Evolutionary conservation across 2,797 vertebrate genomes (phyloP).

Genomic region (Chaetodon trifasciatus): DNA sequence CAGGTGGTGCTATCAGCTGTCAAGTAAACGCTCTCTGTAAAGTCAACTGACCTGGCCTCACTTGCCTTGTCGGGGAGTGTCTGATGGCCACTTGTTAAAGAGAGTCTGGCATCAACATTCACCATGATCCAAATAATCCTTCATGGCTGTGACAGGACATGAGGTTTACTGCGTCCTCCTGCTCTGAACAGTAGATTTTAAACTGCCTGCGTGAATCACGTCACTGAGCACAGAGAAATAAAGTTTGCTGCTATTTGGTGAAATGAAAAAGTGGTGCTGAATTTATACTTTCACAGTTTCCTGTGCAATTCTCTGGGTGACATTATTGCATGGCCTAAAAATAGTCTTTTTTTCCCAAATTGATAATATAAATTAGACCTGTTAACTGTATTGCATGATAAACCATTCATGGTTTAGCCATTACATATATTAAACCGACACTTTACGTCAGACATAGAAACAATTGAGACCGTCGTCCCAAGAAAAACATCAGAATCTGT

Average conservation of each 20-base stretch:
- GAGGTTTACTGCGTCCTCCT: neutral
- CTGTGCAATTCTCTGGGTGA: neutral
- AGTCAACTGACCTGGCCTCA: constrained; percentile 27
- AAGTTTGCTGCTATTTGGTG: neutral
- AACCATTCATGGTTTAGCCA: neutral
- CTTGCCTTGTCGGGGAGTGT: constrained; percentile 1
- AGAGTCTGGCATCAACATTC: neutral
- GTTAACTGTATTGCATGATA: neutral
- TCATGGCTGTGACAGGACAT: neutral
- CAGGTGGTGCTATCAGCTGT: constrained; percentile 54
- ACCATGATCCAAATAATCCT: neutral
- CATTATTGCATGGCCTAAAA: neutral
- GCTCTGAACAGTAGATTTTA: neutral
- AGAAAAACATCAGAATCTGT: neutral
- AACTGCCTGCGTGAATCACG: neutral
- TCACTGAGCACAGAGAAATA: neutral
- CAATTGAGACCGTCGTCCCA: neutral
- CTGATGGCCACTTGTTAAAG: constrained; percentile 9
- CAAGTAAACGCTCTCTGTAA: constrained; percentile 30
- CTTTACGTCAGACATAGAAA: neutral
- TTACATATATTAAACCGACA: neutral
- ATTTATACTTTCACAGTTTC: neutral
- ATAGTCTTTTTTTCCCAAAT: neutral
- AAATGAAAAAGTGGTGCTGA: neutral
- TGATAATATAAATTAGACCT: neutral